Conservation (phyloP, 2,797 vertebrate species). For the Lacerta bilineata region DNA sequence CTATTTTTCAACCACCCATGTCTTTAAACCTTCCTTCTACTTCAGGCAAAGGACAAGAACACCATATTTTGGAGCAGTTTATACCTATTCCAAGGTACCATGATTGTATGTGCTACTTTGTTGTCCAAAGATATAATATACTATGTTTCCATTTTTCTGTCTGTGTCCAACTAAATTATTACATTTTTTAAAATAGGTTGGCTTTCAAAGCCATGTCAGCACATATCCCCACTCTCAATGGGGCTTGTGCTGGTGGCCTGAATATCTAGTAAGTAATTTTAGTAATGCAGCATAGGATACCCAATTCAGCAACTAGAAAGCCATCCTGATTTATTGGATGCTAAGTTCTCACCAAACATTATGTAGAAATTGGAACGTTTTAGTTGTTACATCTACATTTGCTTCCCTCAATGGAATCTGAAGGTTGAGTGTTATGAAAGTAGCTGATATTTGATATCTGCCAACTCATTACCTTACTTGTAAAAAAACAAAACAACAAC, state of each 20-base stretch:
- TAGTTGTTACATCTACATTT: conserved; percentile 54
- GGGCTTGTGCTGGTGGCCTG: not conserved
- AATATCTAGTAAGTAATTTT: conserved; percentile 28
- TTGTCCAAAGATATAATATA: conserved; percentile 65
- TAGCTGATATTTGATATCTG: conserved; percentile 49
- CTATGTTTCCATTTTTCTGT: conserved; percentile 56
- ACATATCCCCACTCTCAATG: not conserved
- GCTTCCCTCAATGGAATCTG: conserved; percentile 27
- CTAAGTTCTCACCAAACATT: conserved; percentile 47
- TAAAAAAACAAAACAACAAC: not conserved
- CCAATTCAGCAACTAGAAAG: conserved; percentile 47
- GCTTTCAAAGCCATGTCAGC: conserved; percentile 15
- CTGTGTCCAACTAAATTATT: conserved; percentile 35
- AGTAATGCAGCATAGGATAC: conserved; percentile 48
- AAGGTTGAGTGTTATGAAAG: conserved; percentile 40
- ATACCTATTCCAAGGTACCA: conserved; percentile 59
- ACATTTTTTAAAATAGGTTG: conserved; percentile 54
- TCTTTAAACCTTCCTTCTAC: conserved; percentile 53
- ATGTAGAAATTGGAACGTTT: conserved; percentile 39
- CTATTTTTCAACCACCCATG: conserved; percentile 56
- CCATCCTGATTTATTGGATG: conserved; percentile 43
- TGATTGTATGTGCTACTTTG: conserved; percentile 67
- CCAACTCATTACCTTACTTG: conserved; percentile 29
- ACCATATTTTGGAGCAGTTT: conserved; percentile 40
- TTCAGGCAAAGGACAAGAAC: conserved; percentile 59